Evolutionary conservation across 2,113 vertebrate species (phyloP), one percentile per base, ranked within the genome.

Genomic region (Dicentrarchus labrax): DNA sequence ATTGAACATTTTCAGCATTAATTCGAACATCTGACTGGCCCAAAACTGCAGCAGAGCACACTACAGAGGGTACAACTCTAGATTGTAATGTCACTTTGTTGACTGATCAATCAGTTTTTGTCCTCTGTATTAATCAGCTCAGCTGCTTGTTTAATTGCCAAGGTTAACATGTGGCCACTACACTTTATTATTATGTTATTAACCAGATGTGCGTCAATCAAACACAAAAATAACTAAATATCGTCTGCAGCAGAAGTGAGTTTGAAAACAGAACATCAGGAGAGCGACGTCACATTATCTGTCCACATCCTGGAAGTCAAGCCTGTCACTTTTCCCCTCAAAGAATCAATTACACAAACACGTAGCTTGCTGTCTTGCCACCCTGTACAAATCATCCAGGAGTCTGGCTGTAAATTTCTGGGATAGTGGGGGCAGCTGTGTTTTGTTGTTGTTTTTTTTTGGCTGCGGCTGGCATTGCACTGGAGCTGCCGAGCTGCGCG

Each of bases 401-500:
- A 62, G 53, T 48, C 24, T 24, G 21, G 45, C 74, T 68, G 30
- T 41, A 47, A 39, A 6, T 57, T n/a, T 48, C 22, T 50, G 9
- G 24, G 36, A 5, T 0, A 12, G 19, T 0, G 11, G 36, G 24
- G 54, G 38, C 61, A 69, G 59, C 22, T 30, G 43, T 66, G 47
- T 45, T 64, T 47, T 70, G 9, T 45, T 4, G 10, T 70, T 11
- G 8, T 51, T 38, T 38, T 47, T 48, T 68, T 77, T 61, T 59
- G 50, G 86, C 61, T 67, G 41, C 38, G 54, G 70, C 69, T 78
- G 78, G 22, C 67, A 19, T 38, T 61, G 39, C 41, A 66, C 78
- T 11, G 64, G 59, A 80, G 61, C 61, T 72, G 77, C 65, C 15
- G 24, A 74, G 72, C 70, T 76, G 38, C 45, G 19, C 78, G 75